Base-by-base conservation (phyloP, 1,140 invertebrate species). In the Copidosoma floridanum region DNA sequence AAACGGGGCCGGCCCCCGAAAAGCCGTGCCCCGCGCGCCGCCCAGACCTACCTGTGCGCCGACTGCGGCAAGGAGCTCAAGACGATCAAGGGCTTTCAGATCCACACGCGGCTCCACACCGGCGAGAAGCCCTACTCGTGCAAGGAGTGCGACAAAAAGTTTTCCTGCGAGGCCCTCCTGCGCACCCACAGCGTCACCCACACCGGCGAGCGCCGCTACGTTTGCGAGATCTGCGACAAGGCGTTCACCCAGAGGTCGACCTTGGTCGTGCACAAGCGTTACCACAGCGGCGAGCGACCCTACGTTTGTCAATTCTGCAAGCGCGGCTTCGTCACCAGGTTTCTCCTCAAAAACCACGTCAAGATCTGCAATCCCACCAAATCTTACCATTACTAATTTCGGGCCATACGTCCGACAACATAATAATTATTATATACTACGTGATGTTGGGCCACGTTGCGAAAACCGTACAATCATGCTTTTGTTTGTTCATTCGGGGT, bases 181-280 rank as follows among this genome's bases (percentile, higher is more conserved):
- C 84, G 82, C 27, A 78, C 85, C 43, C 86, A 88, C 71, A 82
- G 85, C 68, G 79, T 85, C 23, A 83, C 85, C 14, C 86, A 88
- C 73, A 86, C 84, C 1, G 85, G 85, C 0, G 85, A 88, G 67
- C 84, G 85, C 70, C 86, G 86, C 18, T 86, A 85, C 68, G 81
- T 82, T 40, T 89, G 88, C 71, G 82, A 82, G 62, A 80, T 83
- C 56, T 94, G 91, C 74, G 84, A 87, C 11, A 87, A 92, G 71
- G 82, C 86, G 7, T 94, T 94, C 75, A 89, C 88, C 1, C 91
- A 93, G 75, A 85, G 89, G 8, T 89, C 88, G 37, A 84, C 84
- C 32, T 79, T 91, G n/a, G 84, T 89, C 55, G 89, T 89, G 21
- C 90, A 92, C 75, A 85, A 89, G 62, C 80, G 89, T 66, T 86